Conservation (phyloP, 1,140 invertebrate genomes). For the Diploscapter pachys region DNA sequence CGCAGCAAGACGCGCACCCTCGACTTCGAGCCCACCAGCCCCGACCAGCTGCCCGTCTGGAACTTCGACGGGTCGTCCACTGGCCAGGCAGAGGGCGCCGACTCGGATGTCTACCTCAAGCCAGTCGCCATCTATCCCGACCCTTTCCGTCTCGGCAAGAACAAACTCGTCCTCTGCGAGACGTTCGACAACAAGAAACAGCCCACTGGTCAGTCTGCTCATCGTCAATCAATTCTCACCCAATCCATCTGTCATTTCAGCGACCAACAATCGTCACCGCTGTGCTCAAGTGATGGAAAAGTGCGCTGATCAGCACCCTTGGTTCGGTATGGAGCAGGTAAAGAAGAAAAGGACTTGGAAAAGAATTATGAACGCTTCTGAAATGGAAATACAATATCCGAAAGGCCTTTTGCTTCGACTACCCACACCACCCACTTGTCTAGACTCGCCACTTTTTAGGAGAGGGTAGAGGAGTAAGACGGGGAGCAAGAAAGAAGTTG, state of each 20-base stretch:
- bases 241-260: slow-evolving; percentile 35
- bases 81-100: slow-evolving; percentile 66
- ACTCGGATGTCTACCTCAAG: slow-evolving; percentile 82
- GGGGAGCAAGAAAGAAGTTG: background rate
- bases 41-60: slow-evolving; percentile 84
- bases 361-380: too few species aligned
- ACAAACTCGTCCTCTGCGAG: slow-evolving; percentile 84
- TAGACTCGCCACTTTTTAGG: background rate
- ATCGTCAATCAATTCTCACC: slow-evolving; percentile 11
- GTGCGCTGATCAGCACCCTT: slow-evolving; percentile 72
- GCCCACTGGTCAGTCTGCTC: slow-evolving; percentile 65
- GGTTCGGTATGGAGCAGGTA: slow-evolving; percentile 82
- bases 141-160: slow-evolving; percentile 83
- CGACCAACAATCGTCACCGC: slow-evolving; percentile 74
- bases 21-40: slow-evolving; percentile 70
- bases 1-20: slow-evolving; percentile 81
- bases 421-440: too few species aligned
- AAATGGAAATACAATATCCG: too few species aligned
- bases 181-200: slow-evolving; percentile 71
- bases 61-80: slow-evolving; percentile 87
- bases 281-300: slow-evolving; percentile 73
- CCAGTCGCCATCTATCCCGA: slow-evolving; percentile 87
- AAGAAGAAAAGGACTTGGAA: too few species aligned
- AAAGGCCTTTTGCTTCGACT: too few species aligned
- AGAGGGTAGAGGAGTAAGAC: background rate